Base-by-base conservation (phyloP, 2,113 vertebrate species). In the Dromaius novaehollandiae region DNA sequence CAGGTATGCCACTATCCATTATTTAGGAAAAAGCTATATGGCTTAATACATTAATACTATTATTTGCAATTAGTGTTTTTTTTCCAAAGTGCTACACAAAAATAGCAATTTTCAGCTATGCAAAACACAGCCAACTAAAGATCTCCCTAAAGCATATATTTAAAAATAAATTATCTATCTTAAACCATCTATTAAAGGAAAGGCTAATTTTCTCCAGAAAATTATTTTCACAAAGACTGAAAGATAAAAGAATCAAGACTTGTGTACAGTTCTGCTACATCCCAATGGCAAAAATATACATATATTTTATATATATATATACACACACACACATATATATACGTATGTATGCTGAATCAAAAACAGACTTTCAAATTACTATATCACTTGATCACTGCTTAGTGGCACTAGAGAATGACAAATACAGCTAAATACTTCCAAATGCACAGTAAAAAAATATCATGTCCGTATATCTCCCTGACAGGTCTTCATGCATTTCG, bases 381-480 rank as follows among this genome's bases (percentile, higher is more conserved):
- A 8, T 86, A 95, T 97, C 96, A 97, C 94, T 96, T 96, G 97
- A 98, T 98, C 94, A 96, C 66, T 98, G 97, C 97, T 98, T 97
- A 97, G 96, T 96, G 96, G 93, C 94, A 96, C 95, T 92, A 94
- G 93, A 94, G 90, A 98, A 97, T 98, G 98, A 98, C 97, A 98
- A 98, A 98, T 97, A 97, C 96, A 98, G 98, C 98, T 98, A 99
- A 99, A 99, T 98, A 98, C 98, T 98, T 98, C 97, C 97, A 98
- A 98, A 98, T 98, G 97, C 97, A 97, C 97, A 96, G 97, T 97
- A 98, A 98, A 98, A 96, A 98, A 98, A 99, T 98, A 99, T 98
- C 98, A 99, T 98, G 98, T 98, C 98, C 94, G 98, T 98, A 98
- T 97, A 98, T 98, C 98, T 98, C 97, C 95, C 93, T 98, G 97